Percentiles rank a stretch among this genome's conserved stretches.
phyloP scores from a whole-genome alignment of 1,140 invertebrate genomes.

The Lamellibrachia luymesi region DNA sequence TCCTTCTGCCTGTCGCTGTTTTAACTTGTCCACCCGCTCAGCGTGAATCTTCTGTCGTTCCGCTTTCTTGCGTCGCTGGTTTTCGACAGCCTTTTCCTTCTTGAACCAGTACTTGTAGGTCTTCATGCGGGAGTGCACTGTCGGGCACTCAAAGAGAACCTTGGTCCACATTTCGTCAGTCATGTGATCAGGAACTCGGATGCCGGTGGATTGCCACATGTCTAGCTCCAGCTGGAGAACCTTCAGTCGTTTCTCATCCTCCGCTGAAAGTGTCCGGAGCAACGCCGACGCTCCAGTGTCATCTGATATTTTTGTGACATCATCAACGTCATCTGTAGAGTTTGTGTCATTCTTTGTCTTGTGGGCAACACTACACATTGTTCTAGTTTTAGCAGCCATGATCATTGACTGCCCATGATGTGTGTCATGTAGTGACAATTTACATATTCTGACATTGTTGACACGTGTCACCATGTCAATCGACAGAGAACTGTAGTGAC shows the following conservation, averaged over 20 bases:
- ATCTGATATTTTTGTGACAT: not conserved
- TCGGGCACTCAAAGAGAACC: not conserved
- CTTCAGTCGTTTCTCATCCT: constrained; percentile 20
- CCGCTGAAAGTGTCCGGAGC: not conserved
- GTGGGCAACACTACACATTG: not conserved
- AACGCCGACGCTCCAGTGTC: not conserved
- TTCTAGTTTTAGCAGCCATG: not conserved
- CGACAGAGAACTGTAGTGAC: not conserved
- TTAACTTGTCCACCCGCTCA: not conserved
- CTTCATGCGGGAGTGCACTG: not conserved
- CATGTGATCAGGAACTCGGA: constrained; percentile 15
- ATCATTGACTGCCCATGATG: not conserved
- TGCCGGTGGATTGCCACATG: constrained; percentile 11
- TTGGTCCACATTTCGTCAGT: constrained; percentile 20
- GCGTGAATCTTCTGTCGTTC: not conserved
- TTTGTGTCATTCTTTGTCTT: not conserved
- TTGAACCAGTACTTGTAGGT: constrained; percentile 23
- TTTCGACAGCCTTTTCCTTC: constrained; percentile 14
- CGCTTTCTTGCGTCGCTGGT: constrained; percentile 6
- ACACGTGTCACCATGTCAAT: not conserved
- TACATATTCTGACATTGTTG: not conserved
- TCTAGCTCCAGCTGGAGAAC: constrained; percentile 20
- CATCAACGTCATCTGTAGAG: not conserved
- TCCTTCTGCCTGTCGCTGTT: not conserved
- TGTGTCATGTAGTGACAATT: not conserved